These are phyloP conservation scores for Rhorus exstirpatorius DNA, from an alignment of 2,888 invertebrate species.

Conservation along the genomic window DNA sequence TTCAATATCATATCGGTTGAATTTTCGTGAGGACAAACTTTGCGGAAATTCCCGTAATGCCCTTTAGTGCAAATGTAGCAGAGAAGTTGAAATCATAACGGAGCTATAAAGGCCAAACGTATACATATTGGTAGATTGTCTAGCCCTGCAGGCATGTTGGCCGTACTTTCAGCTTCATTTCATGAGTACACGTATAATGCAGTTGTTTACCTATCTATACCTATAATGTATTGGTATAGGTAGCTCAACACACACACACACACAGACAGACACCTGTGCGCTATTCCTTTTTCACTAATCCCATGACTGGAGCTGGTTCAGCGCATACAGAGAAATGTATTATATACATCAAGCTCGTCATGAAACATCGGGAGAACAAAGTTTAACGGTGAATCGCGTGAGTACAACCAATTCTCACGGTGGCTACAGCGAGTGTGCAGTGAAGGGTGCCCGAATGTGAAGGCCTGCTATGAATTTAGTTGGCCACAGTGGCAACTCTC, in stretches of 20 bases:
- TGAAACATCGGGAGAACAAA: constrained; percentile 51
- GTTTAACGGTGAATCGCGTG: constrained; percentile 66
- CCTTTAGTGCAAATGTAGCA: not conserved
- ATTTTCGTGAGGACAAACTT: constrained; percentile 32
- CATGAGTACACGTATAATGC: constrained; percentile 40
- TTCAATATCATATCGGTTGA: constrained; percentile 35
- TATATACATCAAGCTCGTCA: not conserved
- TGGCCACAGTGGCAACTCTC: constrained; percentile 55
- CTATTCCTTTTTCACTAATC: no score
- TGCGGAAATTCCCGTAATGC: constrained; percentile 30
- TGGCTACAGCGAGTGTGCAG: constrained; percentile 24
- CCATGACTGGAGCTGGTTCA: not conserved
- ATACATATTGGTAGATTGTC: constrained; percentile 14
- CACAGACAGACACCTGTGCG: not conserved
- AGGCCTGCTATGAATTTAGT: constrained; percentile 23
- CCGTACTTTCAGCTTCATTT: constrained; percentile 23
- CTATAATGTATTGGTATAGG: not conserved
- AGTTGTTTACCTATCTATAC: constrained; percentile 13
- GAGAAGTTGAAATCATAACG: constrained; percentile 32
- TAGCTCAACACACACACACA: not conserved
- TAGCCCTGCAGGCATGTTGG: constrained; percentile 1
- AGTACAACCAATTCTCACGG: constrained; percentile 59
- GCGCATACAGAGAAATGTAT: not conserved
- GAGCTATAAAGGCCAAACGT: constrained; percentile 13
- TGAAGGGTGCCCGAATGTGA: constrained; percentile 35